Evolutionary conservation across 53 echinoderm and acorn worm genomes (phyloP).

Genomic region (Zoroaster sp.): DNA sequence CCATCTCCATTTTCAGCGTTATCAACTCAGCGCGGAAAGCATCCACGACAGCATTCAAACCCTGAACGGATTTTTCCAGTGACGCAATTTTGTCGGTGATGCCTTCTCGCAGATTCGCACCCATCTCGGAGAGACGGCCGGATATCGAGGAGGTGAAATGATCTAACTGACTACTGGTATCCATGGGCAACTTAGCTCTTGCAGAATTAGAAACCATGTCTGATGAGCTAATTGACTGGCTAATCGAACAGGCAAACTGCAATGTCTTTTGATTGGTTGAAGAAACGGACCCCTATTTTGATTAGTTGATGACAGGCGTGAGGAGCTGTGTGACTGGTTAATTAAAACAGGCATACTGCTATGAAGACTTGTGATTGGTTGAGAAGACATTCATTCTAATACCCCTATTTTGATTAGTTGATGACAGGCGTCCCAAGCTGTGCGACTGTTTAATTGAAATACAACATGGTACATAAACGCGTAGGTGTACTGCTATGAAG

Average conservation of each 20-base stretch:
- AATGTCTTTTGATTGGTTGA: background rate
- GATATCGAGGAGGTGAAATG: background rate
- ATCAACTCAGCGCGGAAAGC: background rate
- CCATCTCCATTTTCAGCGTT: background rate
- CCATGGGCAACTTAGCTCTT: background rate
- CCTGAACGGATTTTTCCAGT: background rate
- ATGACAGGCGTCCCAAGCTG: background rate
- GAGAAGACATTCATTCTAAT: background rate
- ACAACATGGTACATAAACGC: no score
- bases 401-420: background rate
- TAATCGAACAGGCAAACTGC: no score
- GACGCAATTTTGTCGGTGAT: background rate
- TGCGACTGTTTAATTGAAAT: no score
- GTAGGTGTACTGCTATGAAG: no score
- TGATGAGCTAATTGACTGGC: no score
- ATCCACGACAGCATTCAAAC: background rate
- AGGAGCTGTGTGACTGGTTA: background rate
- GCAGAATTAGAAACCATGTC: background rate
- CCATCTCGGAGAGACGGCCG: background rate
- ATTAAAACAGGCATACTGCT: background rate
- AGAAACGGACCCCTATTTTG: background rate
- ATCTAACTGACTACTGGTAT: background rate
- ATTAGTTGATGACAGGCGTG: background rate
- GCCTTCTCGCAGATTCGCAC: background rate
- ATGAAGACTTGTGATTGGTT: background rate